These are phyloP conservation scores for Athene noctua DNA, from an alignment of 2,113 vertebrate species.

Conservation along the genomic window DNA sequence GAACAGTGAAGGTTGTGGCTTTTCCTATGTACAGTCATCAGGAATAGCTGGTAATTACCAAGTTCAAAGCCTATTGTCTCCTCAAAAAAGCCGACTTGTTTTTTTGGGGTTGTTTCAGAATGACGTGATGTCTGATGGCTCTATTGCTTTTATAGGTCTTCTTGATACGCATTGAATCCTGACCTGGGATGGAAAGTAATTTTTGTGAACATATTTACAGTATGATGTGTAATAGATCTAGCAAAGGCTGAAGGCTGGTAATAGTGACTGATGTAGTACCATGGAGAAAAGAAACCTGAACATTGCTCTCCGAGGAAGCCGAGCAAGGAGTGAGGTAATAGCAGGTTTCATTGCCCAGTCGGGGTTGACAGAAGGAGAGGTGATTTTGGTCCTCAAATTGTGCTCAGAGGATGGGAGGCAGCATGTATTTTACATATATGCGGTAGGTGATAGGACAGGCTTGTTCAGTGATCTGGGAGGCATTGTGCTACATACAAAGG, in stretches of 20 bases:
- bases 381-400: background rate
- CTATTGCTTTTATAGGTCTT: slow-evolving; percentile 2
- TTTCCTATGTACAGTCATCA: slow-evolving; percentile 35
- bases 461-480: background rate
- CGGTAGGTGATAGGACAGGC: background rate
- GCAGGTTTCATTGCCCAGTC: background rate
- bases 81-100: background rate
- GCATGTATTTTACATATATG: background rate
- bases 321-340: background rate
- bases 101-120: background rate
- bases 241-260: background rate
- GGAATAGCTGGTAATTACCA: slow-evolving; percentile 15
- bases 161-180: background rate
- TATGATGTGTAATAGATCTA: background rate
- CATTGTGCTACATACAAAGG: background rate
- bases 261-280: slow-evolving; percentile 21
- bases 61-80: slow-evolving; percentile 28
- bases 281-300: slow-evolving; percentile 16
- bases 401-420: background rate
- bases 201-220: slow-evolving; percentile 24
- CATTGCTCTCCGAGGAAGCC: background rate
- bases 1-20: slow-evolving; percentile 12
- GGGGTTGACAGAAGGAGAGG: background rate
- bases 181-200: background rate
- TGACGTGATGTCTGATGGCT: background rate